These are phyloP conservation scores for Tyto alba DNA, from an alignment of 2,113 vertebrate genomes.

Conservation along the genomic window DNA sequence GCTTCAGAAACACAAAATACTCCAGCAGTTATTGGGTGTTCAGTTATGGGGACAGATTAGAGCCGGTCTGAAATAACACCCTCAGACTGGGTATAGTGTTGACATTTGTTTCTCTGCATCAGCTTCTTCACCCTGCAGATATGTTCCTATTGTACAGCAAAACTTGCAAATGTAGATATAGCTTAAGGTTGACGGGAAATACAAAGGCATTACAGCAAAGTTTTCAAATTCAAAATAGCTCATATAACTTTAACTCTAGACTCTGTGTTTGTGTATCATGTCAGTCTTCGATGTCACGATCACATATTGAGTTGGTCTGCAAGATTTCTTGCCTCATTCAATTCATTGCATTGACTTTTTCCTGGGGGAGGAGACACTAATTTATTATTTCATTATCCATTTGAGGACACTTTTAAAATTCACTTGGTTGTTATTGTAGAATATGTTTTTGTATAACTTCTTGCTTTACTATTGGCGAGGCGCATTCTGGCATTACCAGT, in stretches of 20 bases:
- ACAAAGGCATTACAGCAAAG: background rate
- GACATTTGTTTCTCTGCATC: background rate
- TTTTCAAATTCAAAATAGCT: background rate
- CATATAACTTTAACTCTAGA: background rate
- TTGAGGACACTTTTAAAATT: background rate
- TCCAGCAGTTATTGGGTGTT: background rate
- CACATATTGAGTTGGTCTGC: rapidly evolving
- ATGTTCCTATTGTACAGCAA: background rate
- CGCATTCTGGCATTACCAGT: background rate
- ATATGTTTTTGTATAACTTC: background rate
- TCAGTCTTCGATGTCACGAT: background rate
- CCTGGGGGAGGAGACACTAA: background rate
- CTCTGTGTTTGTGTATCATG: background rate
- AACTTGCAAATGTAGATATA: background rate
- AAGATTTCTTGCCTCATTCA: background rate
- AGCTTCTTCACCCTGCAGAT: background rate
- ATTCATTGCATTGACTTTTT: background rate
- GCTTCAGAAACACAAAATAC: background rate
- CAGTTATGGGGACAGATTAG: rapidly evolving
- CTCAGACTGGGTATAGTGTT: background rate
- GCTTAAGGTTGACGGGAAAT: background rate
- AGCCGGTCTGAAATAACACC: background rate
- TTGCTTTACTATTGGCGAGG: background rate
- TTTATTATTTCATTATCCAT: background rate
- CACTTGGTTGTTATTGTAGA: background rate